These are phyloP conservation scores for Drosophila neutralis DNA, from an alignment of 2,888 invertebrate genomes.

Conservation along the genomic window DNA sequence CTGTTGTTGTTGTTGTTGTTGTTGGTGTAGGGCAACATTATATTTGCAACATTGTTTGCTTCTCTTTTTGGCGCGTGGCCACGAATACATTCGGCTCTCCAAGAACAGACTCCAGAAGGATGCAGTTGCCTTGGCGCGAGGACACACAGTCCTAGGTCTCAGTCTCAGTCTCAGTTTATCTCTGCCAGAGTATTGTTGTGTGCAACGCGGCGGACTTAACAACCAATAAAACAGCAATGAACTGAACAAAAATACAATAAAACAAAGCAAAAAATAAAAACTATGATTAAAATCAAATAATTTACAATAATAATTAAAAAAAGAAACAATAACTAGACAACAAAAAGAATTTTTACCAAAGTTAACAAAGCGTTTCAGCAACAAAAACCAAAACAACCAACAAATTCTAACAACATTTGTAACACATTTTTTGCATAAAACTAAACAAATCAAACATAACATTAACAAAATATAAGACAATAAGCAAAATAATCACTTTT, in stretches of 20 bases:
- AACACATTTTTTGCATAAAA: constrained; percentile 61
- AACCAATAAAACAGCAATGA: constrained; percentile 33
- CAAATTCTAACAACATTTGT: constrained; percentile 49
- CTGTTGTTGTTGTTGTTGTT: constrained; percentile 27
- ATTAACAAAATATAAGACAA: constrained; percentile 25
- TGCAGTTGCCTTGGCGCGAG: constrained; percentile 65
- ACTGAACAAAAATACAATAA: constrained; percentile 25
- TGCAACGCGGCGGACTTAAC: constrained; percentile 77
- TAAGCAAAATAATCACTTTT: constrained; percentile 44
- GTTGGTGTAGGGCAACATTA: constrained; percentile 28
- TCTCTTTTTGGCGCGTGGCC: constrained; percentile 70
- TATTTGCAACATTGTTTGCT: constrained; percentile 70
- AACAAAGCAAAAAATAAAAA: constrained; percentile 16
- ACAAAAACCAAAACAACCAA: constrained; percentile 48
- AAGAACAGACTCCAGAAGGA: constrained; percentile 56
- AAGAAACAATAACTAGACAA: constrained; percentile 62
- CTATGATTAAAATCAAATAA: constrained; percentile 42
- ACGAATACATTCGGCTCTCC: constrained; percentile 32
- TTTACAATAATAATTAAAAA: constrained; percentile 37
- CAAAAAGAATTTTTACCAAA: constrained; percentile 72
- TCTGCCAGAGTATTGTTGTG: constrained; percentile 80
- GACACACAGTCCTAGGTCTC: constrained; percentile 36
- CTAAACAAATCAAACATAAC: constrained; percentile 6
- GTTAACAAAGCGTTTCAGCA: constrained; percentile 79
- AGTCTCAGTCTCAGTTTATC: constrained; percentile 78